A percentile compares a stretch with the other conserved stretches of the same genome.
phyloP scores from a whole-genome alignment of 2,888 invertebrate species.

The Drosophila testacea region DNA sequence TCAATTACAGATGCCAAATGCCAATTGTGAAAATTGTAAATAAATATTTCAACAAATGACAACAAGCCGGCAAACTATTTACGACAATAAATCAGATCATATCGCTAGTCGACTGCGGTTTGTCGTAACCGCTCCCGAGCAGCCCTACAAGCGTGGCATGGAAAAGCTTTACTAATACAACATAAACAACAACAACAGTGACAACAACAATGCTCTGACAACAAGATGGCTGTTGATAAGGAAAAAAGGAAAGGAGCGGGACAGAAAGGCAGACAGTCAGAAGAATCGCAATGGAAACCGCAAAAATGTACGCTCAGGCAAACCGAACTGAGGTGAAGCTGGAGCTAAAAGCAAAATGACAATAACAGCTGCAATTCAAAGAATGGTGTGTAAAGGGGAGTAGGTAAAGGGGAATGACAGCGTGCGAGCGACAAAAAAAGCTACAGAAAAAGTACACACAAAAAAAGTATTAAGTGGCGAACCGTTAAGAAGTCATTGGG shows the following conservation, averaged over 20 bases:
- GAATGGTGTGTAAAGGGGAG: neutral
- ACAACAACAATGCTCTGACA: constrained; percentile 59
- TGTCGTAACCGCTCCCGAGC: constrained; percentile 27
- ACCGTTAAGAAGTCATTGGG: constrained; percentile 79
- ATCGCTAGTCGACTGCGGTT: constrained; percentile 49
- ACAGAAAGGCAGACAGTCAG: constrained; percentile 9
- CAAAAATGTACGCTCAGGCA: constrained; percentile 52
- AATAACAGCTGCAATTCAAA: constrained; percentile 74
- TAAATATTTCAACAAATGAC: constrained; percentile 81
- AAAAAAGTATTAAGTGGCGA: constrained; percentile 74
- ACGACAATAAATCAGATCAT: constrained; percentile 78
- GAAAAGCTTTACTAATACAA: constrained; percentile 37
- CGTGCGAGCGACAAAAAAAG: constrained; percentile 45
- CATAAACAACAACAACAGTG: constrained; percentile 41
- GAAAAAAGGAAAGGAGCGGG: constrained; percentile 18
- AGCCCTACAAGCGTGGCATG: constrained; percentile 74
- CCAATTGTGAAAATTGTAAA: constrained; percentile 83
- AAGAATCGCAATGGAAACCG: constrained; percentile 52
- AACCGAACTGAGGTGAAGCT: constrained; percentile 51
- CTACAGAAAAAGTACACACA: constrained; percentile 19
- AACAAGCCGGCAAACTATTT: constrained; percentile 61
- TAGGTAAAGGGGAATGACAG: neutral
- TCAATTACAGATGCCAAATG: constrained; percentile 54
- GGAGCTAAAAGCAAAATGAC: constrained; percentile 72
- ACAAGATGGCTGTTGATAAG: constrained; percentile 60